Evolutionary conservation across 2,113 vertebrate species (phyloP), one percentile per base, ranked within the genome.

Genomic region (Clinocottus analis): DNA sequence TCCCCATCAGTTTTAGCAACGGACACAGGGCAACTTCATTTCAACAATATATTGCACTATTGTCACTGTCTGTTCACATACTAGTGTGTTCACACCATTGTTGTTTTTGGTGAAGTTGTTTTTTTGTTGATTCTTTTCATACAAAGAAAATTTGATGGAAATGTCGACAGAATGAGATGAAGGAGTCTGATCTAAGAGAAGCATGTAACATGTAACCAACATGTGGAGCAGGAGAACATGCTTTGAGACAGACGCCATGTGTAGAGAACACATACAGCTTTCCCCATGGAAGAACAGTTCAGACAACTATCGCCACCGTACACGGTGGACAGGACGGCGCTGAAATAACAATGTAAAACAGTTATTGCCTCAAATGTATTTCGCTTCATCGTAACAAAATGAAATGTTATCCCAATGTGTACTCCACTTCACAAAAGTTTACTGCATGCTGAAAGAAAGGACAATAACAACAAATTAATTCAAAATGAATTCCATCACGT

Each of bases 41-140:
- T 80, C 21, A 90, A 93, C 89, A 87, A 88, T 87, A 93, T 95
- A 95, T 94, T 95, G 94, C 94, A 95, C 93, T 91, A 90, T 94
- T 87, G 93, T 94, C 93, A 93, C 93, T 94, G 94, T 94, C 94
- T 95, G 94, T 81, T 94, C 88, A 93, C 91, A 87, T 88, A 77
- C 6, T 74, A 86, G 83, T 91, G 87, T 90, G 80, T 79, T 85
- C 91, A 90, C 92, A 94, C 92, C 91, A 65, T 23, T 17, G 74
- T 89, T 91, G 84, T 86, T 88, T 84, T 84, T 41, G 83, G 73
- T 78, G 51, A 79, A 87, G 41, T 75, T 61, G 77, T 17, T 78
- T 74, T 88, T 74, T 68, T 80, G 5, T 33, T 33, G n/a, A n/a
- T 61, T 72, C 87, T 62, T 72, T 63, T 23, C 70, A 82, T 72